phyloP scores from a whole-genome alignment of 2,797 vertebrate genomes.

The Fundulus diaphanus region DNA sequence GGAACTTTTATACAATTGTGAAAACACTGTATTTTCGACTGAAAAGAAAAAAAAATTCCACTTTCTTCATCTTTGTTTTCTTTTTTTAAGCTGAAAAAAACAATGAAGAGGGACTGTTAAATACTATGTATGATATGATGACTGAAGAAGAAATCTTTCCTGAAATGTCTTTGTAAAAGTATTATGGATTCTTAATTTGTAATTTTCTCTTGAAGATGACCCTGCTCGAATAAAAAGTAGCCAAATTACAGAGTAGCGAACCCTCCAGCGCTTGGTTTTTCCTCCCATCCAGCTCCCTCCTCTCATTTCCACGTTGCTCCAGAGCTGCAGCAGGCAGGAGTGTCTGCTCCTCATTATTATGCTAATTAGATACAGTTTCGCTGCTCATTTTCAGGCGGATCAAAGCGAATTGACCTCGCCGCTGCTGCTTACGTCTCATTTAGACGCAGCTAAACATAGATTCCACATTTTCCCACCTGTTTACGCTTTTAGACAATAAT shows the following conservation, averaged over 20 bases:
- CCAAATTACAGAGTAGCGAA: conserved; percentile 90
- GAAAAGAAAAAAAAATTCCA: conserved; percentile 98
- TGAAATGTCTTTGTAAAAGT: conserved; percentile 99
- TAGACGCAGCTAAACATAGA: conserved; percentile 12
- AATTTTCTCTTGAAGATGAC: conserved; percentile 99
- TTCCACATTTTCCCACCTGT: conserved; percentile 23
- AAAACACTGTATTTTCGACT: conserved; percentile 99
- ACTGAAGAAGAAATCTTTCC: conserved; percentile 96
- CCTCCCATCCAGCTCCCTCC: conserved; percentile 35
- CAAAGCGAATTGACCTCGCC: conserved; percentile 37
- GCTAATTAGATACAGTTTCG: conserved; percentile 47
- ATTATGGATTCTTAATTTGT: conserved; percentile 99
- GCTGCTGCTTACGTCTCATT: conserved; percentile 35
- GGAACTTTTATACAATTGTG: conserved; percentile 99
- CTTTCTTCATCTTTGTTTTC: conserved; percentile 96
- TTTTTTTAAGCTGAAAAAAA: conserved; percentile 93
- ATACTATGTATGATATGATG: conserved; percentile 99
- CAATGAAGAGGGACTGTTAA: conserved; percentile 98
- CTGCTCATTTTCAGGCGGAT: conserved; percentile 41
- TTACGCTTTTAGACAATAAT: conserved; percentile 10
- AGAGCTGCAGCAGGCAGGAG: background rate
- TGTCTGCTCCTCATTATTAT: conserved; percentile 43
- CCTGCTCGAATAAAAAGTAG: conserved; percentile 99
- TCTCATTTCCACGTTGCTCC: conserved; percentile 14
- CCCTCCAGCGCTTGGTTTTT: conserved; percentile 55